A percentile compares a stretch with the other conserved stretches of the same genome.
Evolutionary conservation across 2,113 vertebrate species (phyloP).

Genomic region (Hoplias malabaricus): DNA sequence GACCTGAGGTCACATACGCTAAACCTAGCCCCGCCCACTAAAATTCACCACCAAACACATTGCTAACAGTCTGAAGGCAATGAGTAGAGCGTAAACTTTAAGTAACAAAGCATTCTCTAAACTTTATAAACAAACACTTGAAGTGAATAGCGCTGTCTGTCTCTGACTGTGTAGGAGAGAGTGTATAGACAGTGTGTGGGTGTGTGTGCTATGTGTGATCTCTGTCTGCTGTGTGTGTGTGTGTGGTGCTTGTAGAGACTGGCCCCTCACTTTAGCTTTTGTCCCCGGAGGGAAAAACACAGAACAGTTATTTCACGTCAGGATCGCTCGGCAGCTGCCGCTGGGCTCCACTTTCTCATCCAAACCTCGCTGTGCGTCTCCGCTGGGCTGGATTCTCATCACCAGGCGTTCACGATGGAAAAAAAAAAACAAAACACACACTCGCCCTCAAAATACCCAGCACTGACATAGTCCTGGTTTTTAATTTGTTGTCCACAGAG

Average conservation of each 20-base stretch:
- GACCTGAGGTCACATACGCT: too few relatives aligned
- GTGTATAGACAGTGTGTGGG: constrained; percentile 20
- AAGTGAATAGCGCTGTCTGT: neutral
- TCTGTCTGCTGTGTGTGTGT: constrained; percentile 50
- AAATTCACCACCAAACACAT: too few relatives aligned
- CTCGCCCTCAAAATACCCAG: constrained; percentile 7
- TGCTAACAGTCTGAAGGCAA: too few relatives aligned
- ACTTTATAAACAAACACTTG: neutral
- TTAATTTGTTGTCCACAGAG: constrained; percentile 30
- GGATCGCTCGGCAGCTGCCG: constrained; percentile 44
- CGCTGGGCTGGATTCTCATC: neutral
- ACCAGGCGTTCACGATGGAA: neutral
- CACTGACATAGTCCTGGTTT: constrained; percentile 23
- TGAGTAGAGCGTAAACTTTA: constrained; percentile 15
- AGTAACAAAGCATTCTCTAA: too few relatives aligned
- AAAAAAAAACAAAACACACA: neutral
- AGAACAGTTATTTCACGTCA: constrained; percentile 59
- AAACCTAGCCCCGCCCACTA: too few relatives aligned
- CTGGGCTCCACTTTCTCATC: constrained; percentile 29
- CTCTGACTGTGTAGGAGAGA: constrained; percentile 21
- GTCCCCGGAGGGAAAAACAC: constrained; percentile 58
- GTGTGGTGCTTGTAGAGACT: constrained; percentile 66
- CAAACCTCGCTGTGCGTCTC: neutral
- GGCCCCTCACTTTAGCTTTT: constrained; percentile 61
- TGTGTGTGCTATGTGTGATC: constrained; percentile 48